Percentiles rank a stretch among this genome's conserved stretches.
Conservation (phyloP, 2,113 vertebrate genomes). For the Dasyprocta punctata region DNA sequence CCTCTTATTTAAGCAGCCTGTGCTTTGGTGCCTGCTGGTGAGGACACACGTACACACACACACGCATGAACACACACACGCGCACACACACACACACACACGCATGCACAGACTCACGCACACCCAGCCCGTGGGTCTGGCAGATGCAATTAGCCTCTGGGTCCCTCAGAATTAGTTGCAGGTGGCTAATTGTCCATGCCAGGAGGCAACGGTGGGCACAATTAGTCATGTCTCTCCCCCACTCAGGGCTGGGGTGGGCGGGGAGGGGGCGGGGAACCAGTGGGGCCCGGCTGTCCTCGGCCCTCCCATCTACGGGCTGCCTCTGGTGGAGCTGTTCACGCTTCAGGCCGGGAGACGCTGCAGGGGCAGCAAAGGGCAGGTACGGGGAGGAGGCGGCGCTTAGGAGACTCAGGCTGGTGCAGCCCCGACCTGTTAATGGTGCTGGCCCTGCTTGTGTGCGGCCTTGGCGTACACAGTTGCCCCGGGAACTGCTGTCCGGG, state of each 20-base stretch:
- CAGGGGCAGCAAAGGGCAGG: not conserved
- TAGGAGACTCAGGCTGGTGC: not conserved
- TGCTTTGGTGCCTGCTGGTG: not conserved
- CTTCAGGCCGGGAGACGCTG: not conserved
- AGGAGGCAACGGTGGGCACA: slow-evolving; percentile 74
- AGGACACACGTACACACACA: not conserved
- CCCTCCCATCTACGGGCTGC: not conserved
- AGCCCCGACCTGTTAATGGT: fast-evolving
- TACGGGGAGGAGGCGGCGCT: not conserved
- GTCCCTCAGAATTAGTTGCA: slow-evolving; percentile 78
- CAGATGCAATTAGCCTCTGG: slow-evolving; percentile 77
- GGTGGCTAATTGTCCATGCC: slow-evolving; percentile 81
- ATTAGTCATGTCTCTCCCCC: slow-evolving; percentile 68
- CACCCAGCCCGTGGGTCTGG: slow-evolving; percentile 55
- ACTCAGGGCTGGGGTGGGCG: slow-evolving; percentile 44
- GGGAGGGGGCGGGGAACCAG: not conserved
- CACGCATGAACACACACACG: not conserved
- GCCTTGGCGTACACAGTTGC: not conserved
- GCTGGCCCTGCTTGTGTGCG: too few species aligned
- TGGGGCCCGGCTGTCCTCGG: not conserved
- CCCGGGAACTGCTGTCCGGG: not conserved
- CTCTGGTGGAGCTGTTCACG: not conserved
- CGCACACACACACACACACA: not conserved
- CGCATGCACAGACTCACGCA: not conserved
- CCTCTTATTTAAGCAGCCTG: not conserved